A percentile compares a stretch with the other conserved stretches of the same genome.
These are phyloP conservation scores for Aphidius gifuensis DNA, from an alignment of 1,140 invertebrate species.

Conservation along the genomic window DNA sequence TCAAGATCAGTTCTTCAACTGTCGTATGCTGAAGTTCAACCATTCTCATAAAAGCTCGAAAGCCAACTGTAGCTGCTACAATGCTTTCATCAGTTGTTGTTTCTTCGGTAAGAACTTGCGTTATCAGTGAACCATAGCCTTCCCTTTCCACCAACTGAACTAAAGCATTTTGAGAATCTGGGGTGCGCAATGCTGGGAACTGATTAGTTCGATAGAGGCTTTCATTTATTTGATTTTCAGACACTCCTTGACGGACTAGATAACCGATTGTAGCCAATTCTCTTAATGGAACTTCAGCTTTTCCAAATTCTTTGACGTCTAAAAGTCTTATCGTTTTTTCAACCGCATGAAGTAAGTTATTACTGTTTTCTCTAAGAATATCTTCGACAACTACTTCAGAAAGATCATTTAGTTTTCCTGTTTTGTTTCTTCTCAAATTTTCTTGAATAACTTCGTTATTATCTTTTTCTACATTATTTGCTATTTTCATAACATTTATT, in stretches of 20 bases:
- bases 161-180: slow-evolving; percentile 75
- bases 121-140: slow-evolving; percentile 74
- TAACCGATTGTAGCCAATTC: slow-evolving; percentile 80
- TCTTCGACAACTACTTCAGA: slow-evolving; percentile 45
- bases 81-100: slow-evolving; percentile 70
- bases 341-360: slow-evolving; percentile 67
- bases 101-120: slow-evolving; percentile 76
- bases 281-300: slow-evolving; percentile 70
- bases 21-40: slow-evolving; percentile 74
- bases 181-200: slow-evolving; percentile 72
- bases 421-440: slow-evolving; percentile 50
- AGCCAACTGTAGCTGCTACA: slow-evolving; percentile 73
- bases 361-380: slow-evolving; percentile 59
- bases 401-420: slow-evolving; percentile 48
- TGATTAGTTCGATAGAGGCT: slow-evolving; percentile 70
- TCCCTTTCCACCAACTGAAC: slow-evolving; percentile 78
- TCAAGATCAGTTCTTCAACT: slow-evolving; percentile 78
- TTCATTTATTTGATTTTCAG: slow-evolving; percentile 72
- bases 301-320: slow-evolving; percentile 74
- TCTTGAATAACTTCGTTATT: slow-evolving; percentile 37
- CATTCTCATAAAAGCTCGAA: slow-evolving; percentile 81
- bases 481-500: too few species aligned
- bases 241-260: slow-evolving; percentile 70
- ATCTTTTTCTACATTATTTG: too few species aligned
- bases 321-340: slow-evolving; percentile 71